Conservation (phyloP, 2,113 vertebrate species). For the Mobula hypostoma region DNA sequence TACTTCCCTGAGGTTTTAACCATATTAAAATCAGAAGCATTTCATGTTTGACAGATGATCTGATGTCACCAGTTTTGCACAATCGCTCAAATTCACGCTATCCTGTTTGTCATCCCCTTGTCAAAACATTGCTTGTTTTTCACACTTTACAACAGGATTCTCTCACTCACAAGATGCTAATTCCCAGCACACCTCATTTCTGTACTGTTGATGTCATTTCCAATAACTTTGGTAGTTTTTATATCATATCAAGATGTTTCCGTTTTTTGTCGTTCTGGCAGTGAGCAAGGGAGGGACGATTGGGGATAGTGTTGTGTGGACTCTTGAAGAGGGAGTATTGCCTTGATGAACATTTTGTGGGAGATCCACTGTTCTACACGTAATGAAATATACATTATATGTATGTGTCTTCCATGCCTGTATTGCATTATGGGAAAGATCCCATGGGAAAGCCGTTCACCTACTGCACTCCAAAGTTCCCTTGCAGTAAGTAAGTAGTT, state of each 20-base stretch:
- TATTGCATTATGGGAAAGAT: background rate
- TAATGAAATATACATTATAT: background rate
- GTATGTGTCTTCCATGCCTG: background rate
- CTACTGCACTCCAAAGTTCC: background rate
- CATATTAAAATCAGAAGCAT: background rate
- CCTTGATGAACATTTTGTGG: background rate
- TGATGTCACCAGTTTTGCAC: background rate
- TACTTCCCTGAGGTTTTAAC: background rate
- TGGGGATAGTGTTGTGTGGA: too few relatives aligned
- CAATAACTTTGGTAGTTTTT: background rate
- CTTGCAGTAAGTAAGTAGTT: background rate
- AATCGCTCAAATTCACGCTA: background rate
- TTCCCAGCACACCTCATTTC: background rate
- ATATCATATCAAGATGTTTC: background rate
- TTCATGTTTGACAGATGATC: background rate
- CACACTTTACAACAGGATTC: background rate
- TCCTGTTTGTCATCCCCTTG: background rate
- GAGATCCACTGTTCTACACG: background rate
- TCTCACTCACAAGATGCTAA: background rate
- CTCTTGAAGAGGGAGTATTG: background rate
- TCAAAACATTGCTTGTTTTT: background rate
- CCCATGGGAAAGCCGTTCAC: background rate
- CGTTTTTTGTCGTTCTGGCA: background rate
- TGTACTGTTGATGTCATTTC: background rate
- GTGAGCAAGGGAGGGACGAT: background rate